Base-by-base conservation (phyloP, 2,888 invertebrate species). In the Aplocera efformata region DNA sequence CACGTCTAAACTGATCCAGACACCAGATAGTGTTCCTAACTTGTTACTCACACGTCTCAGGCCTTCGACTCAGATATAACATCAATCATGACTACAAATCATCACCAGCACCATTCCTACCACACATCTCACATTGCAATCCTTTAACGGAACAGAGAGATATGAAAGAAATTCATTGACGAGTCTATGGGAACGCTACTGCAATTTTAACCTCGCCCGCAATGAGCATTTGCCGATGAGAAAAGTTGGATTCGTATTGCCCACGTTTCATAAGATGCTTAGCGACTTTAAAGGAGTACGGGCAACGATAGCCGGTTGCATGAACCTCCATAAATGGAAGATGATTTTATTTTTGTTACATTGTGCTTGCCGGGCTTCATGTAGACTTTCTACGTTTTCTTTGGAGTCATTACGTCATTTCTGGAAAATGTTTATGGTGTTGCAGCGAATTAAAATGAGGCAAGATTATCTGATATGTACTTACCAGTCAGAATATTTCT, bases 331-430 rank as follows among this genome's bases (percentile, higher is more conserved):
- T 82, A 78, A 71, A 79, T 56, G 81, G 72, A 30, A 44, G 42
- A 55, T 60, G 50, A 59, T 68, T 69, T 75, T 73, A 74, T 83
- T 85, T 79, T 80, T 79, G 76, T 76, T 69, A 62, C 70, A 67
- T 68, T 68, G 71, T 68, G 56, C 58, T 52, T 39, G 51, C 62
- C 56, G 56, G 60, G 65, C 66, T 63, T 70, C 62, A 65, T 67
- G 66, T 65, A 66, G 67, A 72, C 76, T 80, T 77, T 52, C 52
- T 48, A 58, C 48, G 46, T 52, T 54, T 55, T 50, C 48, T 54
- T 17, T 39, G 52, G 47, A 47, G 51, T 53, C 48, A 51, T 66
- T 63, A 56, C 60, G 45, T 60, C 51, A 50, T 41, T 44, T 26
- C 35, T 40, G 27, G 27, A 46, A 45, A 50, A 28, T 30, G 13